Conservation (phyloP, 1,140 invertebrate species). For the Caenorhabditis brenneri region DNA sequence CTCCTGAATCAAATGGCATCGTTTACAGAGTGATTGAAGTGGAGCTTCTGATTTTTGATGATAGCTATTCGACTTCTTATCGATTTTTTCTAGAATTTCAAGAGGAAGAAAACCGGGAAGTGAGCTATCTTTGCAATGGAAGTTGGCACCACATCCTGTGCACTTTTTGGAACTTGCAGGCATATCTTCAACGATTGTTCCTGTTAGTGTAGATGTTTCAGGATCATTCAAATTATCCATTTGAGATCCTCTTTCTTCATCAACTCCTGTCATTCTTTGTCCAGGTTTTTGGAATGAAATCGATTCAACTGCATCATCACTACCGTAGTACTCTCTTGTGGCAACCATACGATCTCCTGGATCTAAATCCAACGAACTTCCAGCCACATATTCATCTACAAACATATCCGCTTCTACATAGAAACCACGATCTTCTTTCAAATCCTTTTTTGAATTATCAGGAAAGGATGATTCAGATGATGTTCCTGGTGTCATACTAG, state of each 20-base stretch:
- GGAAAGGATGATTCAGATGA: background rate
- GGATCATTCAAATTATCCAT: constrained; percentile 17
- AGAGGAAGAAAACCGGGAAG: constrained; percentile 78
- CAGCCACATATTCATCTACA: constrained; percentile 56
- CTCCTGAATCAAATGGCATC: constrained; percentile 84
- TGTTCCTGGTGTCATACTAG: background rate
- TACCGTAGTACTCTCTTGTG: constrained; percentile 26
- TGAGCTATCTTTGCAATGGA: constrained; percentile 79
- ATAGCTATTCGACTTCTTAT: constrained; percentile 71
- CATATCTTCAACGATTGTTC: constrained; percentile 63
- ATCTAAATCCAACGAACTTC: constrained; percentile 44
- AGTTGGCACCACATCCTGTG: constrained; percentile 86
- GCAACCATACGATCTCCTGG: constrained; percentile 54
- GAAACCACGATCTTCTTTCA: constrained; percentile 51
- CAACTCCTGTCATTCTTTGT: constrained; percentile 50
- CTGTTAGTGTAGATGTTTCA: background rate
- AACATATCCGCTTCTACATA: constrained; percentile 51
- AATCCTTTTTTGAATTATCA: background rate
- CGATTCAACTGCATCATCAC: constrained; percentile 60
- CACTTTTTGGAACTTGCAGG: constrained; percentile 74
- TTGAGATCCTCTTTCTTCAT: too few species aligned
- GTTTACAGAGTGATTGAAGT: constrained; percentile 77
- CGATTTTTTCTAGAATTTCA: constrained; percentile 79
- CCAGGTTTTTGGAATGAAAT: constrained; percentile 63
- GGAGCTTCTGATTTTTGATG: background rate